phyloP scores from a whole-genome alignment of 2,888 invertebrate genomes.

The Calameuta pallipes region DNA sequence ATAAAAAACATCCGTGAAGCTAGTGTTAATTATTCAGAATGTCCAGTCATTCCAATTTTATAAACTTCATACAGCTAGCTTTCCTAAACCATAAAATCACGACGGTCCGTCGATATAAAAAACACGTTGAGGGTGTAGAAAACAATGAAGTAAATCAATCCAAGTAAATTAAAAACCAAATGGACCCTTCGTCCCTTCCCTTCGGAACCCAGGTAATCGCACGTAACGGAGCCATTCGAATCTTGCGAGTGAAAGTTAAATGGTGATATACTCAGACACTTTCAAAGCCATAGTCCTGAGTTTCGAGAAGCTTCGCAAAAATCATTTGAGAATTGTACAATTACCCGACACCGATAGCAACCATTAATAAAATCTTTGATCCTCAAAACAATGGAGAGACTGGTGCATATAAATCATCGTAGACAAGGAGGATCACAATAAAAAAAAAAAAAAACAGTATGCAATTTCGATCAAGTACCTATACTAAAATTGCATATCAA shows the following conservation, averaged over 20 bases:
- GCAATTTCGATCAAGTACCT: no score
- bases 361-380: background rate
- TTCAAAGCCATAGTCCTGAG: background rate
- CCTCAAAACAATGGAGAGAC: background rate
- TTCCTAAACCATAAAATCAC: background rate
- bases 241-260: background rate
- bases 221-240: background rate
- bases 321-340: background rate
- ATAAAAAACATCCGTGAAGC: no score
- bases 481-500: no score
- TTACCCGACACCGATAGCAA: background rate
- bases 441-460: background rate
- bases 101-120: background rate
- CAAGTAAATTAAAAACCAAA: background rate
- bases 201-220: background rate
- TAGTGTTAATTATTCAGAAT: no score
- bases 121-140: background rate
- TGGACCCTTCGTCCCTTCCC: background rate
- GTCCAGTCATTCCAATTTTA: background rate
- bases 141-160: background rate
- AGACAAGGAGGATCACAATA: background rate
- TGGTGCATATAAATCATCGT: background rate
- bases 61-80: background rate
- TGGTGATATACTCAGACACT: background rate
- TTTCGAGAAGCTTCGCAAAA: background rate